Conservation (phyloP, 2,888 invertebrate species). For the Drosophila leonis region DNA sequence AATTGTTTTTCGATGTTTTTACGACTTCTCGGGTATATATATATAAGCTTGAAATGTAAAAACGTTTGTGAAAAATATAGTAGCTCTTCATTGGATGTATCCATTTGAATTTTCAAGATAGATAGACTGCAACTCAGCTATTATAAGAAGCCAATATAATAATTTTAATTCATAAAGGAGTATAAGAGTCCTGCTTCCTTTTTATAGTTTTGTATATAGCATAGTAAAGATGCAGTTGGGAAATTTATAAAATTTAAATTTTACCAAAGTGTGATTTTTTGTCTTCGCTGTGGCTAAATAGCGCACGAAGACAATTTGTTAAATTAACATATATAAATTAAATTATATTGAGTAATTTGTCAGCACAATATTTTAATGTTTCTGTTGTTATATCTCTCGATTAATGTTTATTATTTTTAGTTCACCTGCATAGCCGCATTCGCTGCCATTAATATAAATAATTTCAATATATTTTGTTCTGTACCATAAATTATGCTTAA, state of each 20-base stretch:
- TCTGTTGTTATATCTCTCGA: slow-evolving; percentile 2
- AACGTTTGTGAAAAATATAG: no score
- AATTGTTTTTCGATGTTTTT: no score
- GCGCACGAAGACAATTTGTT: not conserved
- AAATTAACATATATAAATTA: not conserved
- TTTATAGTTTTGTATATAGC: not conserved
- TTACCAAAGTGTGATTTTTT: not conserved
- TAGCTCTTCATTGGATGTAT: no score
- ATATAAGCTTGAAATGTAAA: no score
- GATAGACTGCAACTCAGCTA: no score
- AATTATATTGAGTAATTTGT: slow-evolving; percentile 34
- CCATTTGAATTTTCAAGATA: no score
- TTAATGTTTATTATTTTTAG: slow-evolving; percentile 29
- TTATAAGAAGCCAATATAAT: no score
- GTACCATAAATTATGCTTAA: slow-evolving; percentile 52
- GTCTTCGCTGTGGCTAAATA: not conserved
- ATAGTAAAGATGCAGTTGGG: no score
- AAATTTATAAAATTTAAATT: not conserved
- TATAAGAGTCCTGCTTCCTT: no score
- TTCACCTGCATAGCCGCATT: slow-evolving; percentile 43
- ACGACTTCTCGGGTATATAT: no score
- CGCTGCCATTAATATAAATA: slow-evolving; percentile 41
- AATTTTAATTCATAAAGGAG: no score
- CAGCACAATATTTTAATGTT: slow-evolving; percentile 15
- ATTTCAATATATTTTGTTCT: slow-evolving; percentile 38